These are phyloP conservation scores for Sebastes dallii DNA, from an alignment of 2,797 vertebrate species.

Conservation along the genomic window DNA sequence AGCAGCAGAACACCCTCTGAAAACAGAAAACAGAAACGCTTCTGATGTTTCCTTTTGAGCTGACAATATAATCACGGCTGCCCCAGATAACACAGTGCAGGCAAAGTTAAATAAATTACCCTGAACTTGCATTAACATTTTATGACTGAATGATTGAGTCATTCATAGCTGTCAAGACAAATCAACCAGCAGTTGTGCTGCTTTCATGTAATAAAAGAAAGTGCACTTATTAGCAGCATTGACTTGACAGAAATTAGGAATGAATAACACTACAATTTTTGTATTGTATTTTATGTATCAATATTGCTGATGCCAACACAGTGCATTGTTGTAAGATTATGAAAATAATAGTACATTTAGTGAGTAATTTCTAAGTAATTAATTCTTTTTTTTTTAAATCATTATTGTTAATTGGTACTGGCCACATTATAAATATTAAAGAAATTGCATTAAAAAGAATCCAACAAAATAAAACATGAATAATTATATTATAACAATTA, in stretches of 20 bases:
- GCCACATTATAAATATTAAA: background rate
- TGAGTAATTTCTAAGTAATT: background rate
- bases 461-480: too few relatives aligned
- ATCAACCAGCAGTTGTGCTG: slow-evolving; percentile 29
- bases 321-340: background rate
- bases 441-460: too few relatives aligned
- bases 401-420: background rate
- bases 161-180: background rate
- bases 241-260: background rate
- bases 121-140: background rate
- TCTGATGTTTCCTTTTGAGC: background rate
- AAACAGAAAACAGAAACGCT: background rate
- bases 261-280: background rate
- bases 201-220: background rate
- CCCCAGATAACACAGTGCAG: background rate
- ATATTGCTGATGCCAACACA: background rate
- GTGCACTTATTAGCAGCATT: background rate
- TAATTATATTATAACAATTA: too few relatives aligned
- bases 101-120: background rate
- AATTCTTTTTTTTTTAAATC: background rate
- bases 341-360: background rate
- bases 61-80: background rate
- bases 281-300: background rate
- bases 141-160: background rate
- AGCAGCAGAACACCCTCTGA: background rate